Conservation (phyloP, 2,888 invertebrate genomes). For the Periphyllus acericola region DNA sequence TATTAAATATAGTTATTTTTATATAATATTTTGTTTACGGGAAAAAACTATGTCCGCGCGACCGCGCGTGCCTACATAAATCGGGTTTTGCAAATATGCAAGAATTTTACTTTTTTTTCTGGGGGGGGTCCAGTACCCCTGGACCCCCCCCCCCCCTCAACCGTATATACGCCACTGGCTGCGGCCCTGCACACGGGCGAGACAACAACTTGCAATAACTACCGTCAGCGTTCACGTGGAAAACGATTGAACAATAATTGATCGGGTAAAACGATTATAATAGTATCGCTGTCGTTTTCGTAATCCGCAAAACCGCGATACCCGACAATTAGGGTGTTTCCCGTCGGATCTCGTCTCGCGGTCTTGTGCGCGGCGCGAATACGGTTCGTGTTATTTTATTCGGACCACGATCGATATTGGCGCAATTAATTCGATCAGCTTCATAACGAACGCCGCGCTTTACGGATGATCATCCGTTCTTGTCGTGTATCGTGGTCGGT, state of each 20-base stretch:
- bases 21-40: no score
- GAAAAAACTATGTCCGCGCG: no score
- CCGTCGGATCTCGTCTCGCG: not conserved
- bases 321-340: not conserved
- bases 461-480: not conserved
- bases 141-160: no score
- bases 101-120: no score
- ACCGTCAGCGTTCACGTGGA: not conserved
- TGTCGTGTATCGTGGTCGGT: not conserved
- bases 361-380: no score
- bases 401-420: not conserved
- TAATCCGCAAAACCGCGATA: not conserved
- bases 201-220: no score
- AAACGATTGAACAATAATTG: not conserved
- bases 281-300: not conserved
- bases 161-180: no score
- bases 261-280: not conserved
- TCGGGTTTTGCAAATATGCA: no score
- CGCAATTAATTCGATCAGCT: not conserved
- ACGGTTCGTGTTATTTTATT: not conserved
- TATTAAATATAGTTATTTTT: no score
- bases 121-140: no score
- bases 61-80: no score
- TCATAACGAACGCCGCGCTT: not conserved
- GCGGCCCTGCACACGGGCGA: no score